Conservation (phyloP, 2,113 vertebrate genomes). For the Panthera tigris region DNA sequence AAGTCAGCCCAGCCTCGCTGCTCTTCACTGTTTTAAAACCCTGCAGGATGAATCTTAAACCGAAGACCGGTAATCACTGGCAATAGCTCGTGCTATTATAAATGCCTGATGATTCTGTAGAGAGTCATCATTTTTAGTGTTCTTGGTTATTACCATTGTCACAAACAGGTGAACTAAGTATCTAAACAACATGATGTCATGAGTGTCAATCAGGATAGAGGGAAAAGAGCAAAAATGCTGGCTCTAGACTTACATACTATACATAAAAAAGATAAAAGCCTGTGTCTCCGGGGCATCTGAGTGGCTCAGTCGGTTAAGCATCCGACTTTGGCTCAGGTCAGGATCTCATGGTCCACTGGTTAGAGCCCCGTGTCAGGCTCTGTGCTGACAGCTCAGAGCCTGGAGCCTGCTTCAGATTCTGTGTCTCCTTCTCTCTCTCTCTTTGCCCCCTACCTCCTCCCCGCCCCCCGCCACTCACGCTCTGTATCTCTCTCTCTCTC, state of each 20-base stretch:
- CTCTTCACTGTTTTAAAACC: neutral
- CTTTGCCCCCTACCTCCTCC: too few relatives aligned
- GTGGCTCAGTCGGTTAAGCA: too few relatives aligned
- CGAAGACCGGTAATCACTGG: neutral
- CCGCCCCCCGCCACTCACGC: accelerated
- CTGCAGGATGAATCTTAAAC: neutral
- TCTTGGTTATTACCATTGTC: neutral
- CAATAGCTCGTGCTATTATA: neutral
- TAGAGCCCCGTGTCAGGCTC: too few relatives aligned
- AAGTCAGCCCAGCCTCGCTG: neutral
- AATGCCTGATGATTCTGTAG: neutral
- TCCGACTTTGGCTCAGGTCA: too few relatives aligned
- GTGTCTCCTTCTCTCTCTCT: too few relatives aligned
- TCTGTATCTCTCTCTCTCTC: too few relatives aligned
- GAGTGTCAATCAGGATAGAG: neutral
- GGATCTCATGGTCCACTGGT: too few relatives aligned
- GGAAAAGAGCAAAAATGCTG: neutral
- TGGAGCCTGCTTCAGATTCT: too few relatives aligned
- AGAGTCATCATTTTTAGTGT: neutral
- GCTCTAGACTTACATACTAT: neutral
- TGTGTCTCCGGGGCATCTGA: neutral
- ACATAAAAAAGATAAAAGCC: neutral
- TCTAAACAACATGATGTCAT: neutral
- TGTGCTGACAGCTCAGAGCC: too few relatives aligned
- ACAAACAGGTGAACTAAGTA: constrained; percentile 15